Evolutionary conservation across 2,888 invertebrate genomes (phyloP).

Genomic region (Litoditis marina): DNA sequence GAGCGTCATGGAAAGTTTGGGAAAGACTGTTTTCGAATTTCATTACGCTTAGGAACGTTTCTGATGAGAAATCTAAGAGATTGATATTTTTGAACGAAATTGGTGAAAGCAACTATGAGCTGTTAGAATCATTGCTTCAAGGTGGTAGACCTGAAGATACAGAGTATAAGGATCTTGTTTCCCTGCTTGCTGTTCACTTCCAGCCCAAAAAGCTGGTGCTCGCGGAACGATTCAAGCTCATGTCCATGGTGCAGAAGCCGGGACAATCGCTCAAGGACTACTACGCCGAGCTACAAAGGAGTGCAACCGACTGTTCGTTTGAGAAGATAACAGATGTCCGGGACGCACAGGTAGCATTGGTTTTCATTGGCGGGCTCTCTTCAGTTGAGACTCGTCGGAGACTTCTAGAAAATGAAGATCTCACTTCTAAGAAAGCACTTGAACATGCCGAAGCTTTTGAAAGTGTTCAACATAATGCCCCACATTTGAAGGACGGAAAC

Average conservation of each 20-base stretch:
- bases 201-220: neutral
- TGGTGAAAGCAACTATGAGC: conserved; percentile 2
- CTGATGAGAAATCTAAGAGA: neutral
- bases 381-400: neutral
- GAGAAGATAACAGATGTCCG: neutral
- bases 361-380: neutral
- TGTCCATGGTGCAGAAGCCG: neutral
- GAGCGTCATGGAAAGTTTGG: neutral
- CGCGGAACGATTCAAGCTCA: neutral
- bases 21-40: neutral
- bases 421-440: neutral
- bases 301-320: neutral
- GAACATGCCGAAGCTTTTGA: conserved; percentile 5
- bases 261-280: neutral
- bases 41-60: neutral
- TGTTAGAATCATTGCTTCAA: neutral
- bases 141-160: neutral
- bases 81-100: conserved; percentile 6
- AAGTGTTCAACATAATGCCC: neutral
- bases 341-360: neutral
- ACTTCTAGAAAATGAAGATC: neutral
- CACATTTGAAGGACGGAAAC: neutral
- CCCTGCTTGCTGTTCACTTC: neutral
- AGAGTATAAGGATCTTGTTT: neutral
- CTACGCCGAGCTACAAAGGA: neutral